These are phyloP conservation scores for Pteria penguin DNA, from an alignment of 2,888 invertebrate species.

Conservation along the genomic window DNA sequence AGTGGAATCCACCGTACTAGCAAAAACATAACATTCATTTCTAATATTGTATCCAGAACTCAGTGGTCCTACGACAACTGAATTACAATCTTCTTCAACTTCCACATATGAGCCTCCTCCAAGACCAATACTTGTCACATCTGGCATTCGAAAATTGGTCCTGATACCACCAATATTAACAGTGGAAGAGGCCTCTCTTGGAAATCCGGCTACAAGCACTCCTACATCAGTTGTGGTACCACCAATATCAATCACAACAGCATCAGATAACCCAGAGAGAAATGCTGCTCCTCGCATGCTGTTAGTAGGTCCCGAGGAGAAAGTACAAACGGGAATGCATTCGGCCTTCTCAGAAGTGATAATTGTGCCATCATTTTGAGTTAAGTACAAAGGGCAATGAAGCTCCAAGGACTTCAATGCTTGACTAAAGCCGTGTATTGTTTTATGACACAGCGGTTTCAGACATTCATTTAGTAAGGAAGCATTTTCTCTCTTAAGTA, in stretches of 20 bases:
- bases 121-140: constrained; percentile 75
- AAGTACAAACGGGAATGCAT: constrained; percentile 70
- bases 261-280: constrained; percentile 67
- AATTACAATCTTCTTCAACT: background rate
- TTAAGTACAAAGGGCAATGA: constrained; percentile 73
- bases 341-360: constrained; percentile 67
- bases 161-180: constrained; percentile 71
- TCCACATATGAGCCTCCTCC: constrained; percentile 77
- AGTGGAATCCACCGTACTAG: constrained; percentile 23
- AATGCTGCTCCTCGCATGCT: constrained; percentile 78
- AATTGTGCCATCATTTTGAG: constrained; percentile 78
- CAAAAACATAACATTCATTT: constrained; percentile 68
- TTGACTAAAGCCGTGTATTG: constrained; percentile 63
- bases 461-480: constrained; percentile 76
- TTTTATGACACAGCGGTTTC: constrained; percentile 67
- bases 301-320: constrained; percentile 78
- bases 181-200: constrained; percentile 69
- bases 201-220: constrained; percentile 71
- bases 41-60: constrained; percentile 74
- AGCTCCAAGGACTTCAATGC: constrained; percentile 65
- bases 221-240: constrained; percentile 77
- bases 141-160: constrained; percentile 77
- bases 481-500: constrained; percentile 77
- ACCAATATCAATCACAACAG: constrained; percentile 77
- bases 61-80: constrained; percentile 69